Conservation (phyloP, 2,113 vertebrate species). For the Cyprinodon variegatus region DNA sequence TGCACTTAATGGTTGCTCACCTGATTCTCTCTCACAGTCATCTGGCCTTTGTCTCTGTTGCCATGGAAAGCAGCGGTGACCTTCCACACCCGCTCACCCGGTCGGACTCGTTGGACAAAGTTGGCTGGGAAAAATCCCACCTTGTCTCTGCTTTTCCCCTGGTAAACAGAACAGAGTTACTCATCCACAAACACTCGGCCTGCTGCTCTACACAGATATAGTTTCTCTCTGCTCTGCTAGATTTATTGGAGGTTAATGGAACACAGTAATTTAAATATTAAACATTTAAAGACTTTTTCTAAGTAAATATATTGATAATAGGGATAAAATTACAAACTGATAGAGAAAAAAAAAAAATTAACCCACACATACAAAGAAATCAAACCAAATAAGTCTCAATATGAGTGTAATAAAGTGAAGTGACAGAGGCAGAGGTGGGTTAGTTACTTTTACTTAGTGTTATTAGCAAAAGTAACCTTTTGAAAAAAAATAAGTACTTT, state of each 20-base stretch:
- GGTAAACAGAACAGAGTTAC: constrained; percentile 31
- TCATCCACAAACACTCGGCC: constrained; percentile 25
- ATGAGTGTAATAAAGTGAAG: background rate
- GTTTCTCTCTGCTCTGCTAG: background rate
- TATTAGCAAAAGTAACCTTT: too few species aligned
- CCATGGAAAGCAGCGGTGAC: constrained; percentile 86
- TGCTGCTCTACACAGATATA: constrained; percentile 21
- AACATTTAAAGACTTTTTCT: background rate
- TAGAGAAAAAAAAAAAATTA: background rate
- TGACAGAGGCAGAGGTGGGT: background rate
- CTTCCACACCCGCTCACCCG: constrained; percentile 89
- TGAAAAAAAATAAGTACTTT: too few species aligned
- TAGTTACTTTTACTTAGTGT: constrained; percentile 11
- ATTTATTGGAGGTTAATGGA: background rate
- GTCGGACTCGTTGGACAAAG: constrained; percentile 90
- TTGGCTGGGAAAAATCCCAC: constrained; percentile 93
- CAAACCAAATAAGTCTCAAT: background rate
- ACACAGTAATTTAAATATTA: background rate
- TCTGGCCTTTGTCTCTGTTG: constrained; percentile 87
- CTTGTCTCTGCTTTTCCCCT: constrained; percentile 89
- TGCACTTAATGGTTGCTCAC: constrained; percentile 69
- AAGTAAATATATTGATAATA: background rate
- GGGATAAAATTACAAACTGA: too few species aligned
- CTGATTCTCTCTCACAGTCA: constrained; percentile 90
- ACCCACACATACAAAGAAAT: background rate